Evolutionary conservation across 2,797 vertebrate genomes (phyloP), one percentile per base, ranked within the genome.

Genomic region (Emys orbicularis): DNA sequence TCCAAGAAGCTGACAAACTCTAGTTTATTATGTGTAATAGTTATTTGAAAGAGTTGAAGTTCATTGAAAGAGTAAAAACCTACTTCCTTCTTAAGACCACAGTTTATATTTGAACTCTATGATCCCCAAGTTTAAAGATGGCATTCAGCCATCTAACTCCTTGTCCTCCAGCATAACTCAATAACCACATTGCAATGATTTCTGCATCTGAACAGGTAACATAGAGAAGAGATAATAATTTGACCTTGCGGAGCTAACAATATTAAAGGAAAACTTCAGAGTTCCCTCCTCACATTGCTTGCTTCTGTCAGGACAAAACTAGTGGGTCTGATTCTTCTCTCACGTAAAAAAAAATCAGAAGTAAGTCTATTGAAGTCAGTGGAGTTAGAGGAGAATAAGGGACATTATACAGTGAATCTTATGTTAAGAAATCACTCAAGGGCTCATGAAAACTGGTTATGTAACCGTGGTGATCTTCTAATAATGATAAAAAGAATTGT

Each of bases 31-130:
- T 77, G 27, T 57, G 85, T 93, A 87, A 91, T 86, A 86, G 83
- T 91, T 93, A 90, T 94, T 96, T 94, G 94, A 94, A 97, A 92
- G 79, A 94, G 91, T 84, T 92, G 84, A 90, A 95, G 83, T 65
- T 96, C 93, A 93, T 89, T 89, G 91, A 92, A 90, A 87, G 61
- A 77, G 90, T 41, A 92, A 94, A 96, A 91, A 93, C 57, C 92
- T 92, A 93, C 95, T 88, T 93, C 61, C 77, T 59, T 34, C 91
- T 97, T 93, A 93, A 87, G 85, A 92, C 83, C 90, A 90, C 84
- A 87, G 90, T 94, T 95, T 92, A 59, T 87, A 93, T 96, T 93
- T 95, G 93, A 83, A 84, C 72, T 59, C 57, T 87, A 84, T 84
- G 77, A 86, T 87, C 93, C 50, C 88, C 81, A 85, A 1, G 19